Conservation (phyloP, 2,888 invertebrate genomes). For the Periphyllus acericola region DNA sequence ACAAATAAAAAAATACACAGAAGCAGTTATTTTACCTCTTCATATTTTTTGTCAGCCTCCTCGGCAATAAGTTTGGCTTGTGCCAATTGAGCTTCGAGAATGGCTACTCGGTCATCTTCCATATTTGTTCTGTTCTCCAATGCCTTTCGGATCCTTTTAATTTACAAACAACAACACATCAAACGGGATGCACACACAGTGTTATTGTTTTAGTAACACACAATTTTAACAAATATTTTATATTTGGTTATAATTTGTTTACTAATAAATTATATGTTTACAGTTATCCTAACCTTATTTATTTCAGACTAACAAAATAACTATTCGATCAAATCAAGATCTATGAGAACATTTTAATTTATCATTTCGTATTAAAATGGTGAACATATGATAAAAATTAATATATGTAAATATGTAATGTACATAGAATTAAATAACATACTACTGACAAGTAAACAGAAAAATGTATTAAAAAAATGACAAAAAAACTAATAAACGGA, state of each 20-base stretch:
- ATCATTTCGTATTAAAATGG: background rate
- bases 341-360: background rate
- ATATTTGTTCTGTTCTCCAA: constrained; percentile 98
- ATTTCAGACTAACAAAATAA: background rate
- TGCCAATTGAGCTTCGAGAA: constrained; percentile 96
- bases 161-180: constrained; percentile 60
- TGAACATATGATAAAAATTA: background rate
- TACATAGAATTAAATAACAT: no score
- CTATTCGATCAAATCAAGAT: background rate
- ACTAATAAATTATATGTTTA: background rate
- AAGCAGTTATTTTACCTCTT: constrained; percentile 83
- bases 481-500: no score
- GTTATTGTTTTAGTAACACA: constrained; percentile 45
- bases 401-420: background rate
- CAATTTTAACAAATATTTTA: constrained; percentile 1
- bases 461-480: background rate
- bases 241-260: background rate
- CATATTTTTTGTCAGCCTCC: constrained; percentile 99
- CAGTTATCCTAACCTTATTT: background rate
- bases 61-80: constrained; percentile 99
- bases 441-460: background rate
- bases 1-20: constrained; percentile 10
- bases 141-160: constrained; percentile 91
- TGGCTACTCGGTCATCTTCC: constrained; percentile 98
- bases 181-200: constrained; percentile 61